These are phyloP conservation scores for Tiphia femorata DNA, from an alignment of 2,888 invertebrate species.

Conservation along the genomic window DNA sequence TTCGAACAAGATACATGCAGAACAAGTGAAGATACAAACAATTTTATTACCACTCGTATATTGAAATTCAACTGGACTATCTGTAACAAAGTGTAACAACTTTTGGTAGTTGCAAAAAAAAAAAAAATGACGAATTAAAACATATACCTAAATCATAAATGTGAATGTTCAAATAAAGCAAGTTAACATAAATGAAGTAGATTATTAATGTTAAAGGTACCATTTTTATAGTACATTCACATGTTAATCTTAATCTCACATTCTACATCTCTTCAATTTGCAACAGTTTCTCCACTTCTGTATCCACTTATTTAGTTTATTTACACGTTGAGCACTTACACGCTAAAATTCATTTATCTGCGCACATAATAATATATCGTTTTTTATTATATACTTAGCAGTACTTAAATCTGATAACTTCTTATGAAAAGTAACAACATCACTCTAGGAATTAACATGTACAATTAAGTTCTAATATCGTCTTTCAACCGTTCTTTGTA, in stretches of 20 bases:
- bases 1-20: slow-evolving; percentile 35
- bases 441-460: slow-evolving; percentile 29
- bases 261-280: slow-evolving; percentile 36
- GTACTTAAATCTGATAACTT: slow-evolving; percentile 32
- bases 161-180: slow-evolving; percentile 36
- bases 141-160: slow-evolving; percentile 31
- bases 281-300: slow-evolving; percentile 27
- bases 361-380: slow-evolving; percentile 18
- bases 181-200: slow-evolving; percentile 40
- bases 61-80: slow-evolving; percentile 35
- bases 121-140: slow-evolving; percentile 37
- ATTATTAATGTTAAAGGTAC: slow-evolving; percentile 28
- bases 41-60: slow-evolving; percentile 38
- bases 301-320: slow-evolving; percentile 32
- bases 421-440: slow-evolving; percentile 31
- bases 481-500: slow-evolving; percentile 17
- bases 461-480: slow-evolving; percentile 36
- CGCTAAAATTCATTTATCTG: slow-evolving; percentile 19
- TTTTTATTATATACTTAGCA: slow-evolving; percentile 46
- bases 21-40: slow-evolving; percentile 36
- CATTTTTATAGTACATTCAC: slow-evolving; percentile 32
- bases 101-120: slow-evolving; percentile 31
- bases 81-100: slow-evolving; percentile 39
- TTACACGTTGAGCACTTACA: slow-evolving; percentile 46
- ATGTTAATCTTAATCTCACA: slow-evolving; percentile 34